Percentiles rank a stretch among this genome's conserved stretches.
Evolutionary conservation across 1,140 invertebrate genomes (phyloP).

Genomic region (Solenopsis invicta): DNA sequence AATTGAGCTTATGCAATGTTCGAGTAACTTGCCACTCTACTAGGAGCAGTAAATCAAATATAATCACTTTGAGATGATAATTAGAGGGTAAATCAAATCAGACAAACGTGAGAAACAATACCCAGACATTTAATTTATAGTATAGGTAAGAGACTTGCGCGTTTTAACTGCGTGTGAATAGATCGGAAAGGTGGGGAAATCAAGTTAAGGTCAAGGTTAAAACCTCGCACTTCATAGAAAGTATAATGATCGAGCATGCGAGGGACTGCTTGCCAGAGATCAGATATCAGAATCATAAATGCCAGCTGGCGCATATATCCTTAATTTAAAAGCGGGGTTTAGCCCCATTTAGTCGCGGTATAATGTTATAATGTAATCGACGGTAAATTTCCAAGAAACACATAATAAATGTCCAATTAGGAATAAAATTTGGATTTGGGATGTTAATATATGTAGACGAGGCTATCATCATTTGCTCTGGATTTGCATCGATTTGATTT

Average conservation of each 20-base stretch:
- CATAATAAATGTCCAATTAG: constrained; percentile 6
- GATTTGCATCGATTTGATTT: constrained; percentile 43
- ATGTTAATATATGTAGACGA: neutral
- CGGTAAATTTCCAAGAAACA: neutral
- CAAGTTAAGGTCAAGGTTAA: constrained; percentile 42
- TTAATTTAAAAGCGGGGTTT: constrained; percentile 25
- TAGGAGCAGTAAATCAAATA: neutral
- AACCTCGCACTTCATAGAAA: constrained; percentile 22
- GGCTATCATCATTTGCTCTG: constrained; percentile 1
- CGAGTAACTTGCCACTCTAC: too few species aligned
- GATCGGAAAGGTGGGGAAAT: neutral
- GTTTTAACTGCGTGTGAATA: neutral
- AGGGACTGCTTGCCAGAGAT: neutral
- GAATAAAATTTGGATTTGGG: constrained; percentile 23
- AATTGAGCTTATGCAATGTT: too few species aligned
- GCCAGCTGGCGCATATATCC: constrained; percentile 1
- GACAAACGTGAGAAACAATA: neutral
- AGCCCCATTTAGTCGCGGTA: neutral
- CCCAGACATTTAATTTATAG: neutral
- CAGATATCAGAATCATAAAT: constrained; percentile 19
- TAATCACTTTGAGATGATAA: neutral
- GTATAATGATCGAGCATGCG: constrained; percentile 17
- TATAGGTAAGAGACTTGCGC: neutral
- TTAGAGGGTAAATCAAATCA: neutral
- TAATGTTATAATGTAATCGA: constrained; percentile 6